Percentiles rank a stretch among this genome's conserved stretches.
Evolutionary conservation across 2,888 invertebrate genomes (phyloP).

Genomic region (Argyra leucocephala): DNA sequence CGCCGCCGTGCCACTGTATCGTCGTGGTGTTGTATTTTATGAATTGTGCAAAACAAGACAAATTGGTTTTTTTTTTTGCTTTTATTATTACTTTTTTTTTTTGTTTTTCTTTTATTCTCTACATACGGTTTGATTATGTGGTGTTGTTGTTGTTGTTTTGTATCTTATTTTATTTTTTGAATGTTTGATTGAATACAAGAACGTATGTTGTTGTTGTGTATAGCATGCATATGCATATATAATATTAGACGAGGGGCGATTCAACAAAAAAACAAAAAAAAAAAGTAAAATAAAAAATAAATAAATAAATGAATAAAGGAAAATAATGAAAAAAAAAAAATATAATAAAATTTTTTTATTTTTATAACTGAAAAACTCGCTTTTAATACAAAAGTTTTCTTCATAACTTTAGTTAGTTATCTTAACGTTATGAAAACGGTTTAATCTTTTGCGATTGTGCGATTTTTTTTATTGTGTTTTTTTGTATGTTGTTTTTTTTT

Average conservation of each 20-base stretch:
- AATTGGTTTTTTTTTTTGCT: neutral
- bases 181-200: too few species aligned
- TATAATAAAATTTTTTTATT: neutral
- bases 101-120: neutral
- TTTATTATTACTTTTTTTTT: neutral
- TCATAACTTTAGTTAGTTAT: slow-evolving; percentile 9
- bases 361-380: slow-evolving; percentile 9
- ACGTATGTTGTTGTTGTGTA: too few species aligned
- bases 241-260: neutral
- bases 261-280: neutral
- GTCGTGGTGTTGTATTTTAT: neutral
- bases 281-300: neutral
- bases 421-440: slow-evolving; percentile 11
- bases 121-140: neutral
- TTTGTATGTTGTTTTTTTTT: neutral
- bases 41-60: neutral
- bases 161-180: too few species aligned
- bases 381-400: slow-evolving; percentile 9
- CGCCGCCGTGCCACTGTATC: neutral
- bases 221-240: too few species aligned
- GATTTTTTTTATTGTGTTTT: slow-evolving; percentile 7
- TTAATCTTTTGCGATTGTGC: slow-evolving; percentile 13
- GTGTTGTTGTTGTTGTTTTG: neutral
- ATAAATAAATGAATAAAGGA: neutral
- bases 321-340: slow-evolving; percentile 1